Conservation (phyloP, 2,113 vertebrate genomes). For the Pithys albifrons region DNA sequence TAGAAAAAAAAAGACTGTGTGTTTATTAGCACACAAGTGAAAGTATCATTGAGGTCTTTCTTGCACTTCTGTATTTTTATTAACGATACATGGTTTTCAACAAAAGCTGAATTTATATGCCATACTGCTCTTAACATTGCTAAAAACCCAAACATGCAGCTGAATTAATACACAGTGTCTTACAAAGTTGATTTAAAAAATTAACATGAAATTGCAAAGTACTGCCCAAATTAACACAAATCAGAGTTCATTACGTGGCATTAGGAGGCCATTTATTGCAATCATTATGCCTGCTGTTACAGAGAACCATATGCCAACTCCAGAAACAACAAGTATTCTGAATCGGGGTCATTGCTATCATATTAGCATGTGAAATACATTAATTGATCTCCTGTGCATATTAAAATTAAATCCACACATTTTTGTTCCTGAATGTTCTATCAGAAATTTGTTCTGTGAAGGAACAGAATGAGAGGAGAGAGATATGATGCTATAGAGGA, state of each 20-base stretch:
- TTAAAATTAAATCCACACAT: constrained; percentile 60
- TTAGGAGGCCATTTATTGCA: constrained; percentile 70
- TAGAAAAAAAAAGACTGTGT: background rate
- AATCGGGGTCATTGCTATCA: constrained; percentile 65
- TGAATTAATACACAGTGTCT: constrained; percentile 18
- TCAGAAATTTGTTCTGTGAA: background rate
- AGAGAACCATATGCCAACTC: constrained; percentile 66
- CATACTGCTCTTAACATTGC: background rate
- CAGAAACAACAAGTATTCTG: constrained; percentile 69
- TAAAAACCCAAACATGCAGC: constrained; percentile 12
- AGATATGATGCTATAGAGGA: background rate
- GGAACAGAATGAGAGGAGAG: background rate
- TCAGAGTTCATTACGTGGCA: constrained; percentile 67
- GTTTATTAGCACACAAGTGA: background rate
- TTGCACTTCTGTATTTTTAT: background rate
- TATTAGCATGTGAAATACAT: constrained; percentile 65
- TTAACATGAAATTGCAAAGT: constrained; percentile 65
- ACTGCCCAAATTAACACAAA: constrained; percentile 71
- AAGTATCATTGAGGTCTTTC: background rate
- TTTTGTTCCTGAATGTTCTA: background rate
- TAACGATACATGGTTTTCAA: background rate
- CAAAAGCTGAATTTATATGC: background rate
- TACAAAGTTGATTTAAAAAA: constrained; percentile 52
- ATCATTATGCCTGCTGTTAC: constrained; percentile 67
- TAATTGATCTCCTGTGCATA: constrained; percentile 64